These are phyloP conservation scores for Callorhinus ursinus DNA, from an alignment of 2,113 vertebrate genomes.

Conservation along the genomic window DNA sequence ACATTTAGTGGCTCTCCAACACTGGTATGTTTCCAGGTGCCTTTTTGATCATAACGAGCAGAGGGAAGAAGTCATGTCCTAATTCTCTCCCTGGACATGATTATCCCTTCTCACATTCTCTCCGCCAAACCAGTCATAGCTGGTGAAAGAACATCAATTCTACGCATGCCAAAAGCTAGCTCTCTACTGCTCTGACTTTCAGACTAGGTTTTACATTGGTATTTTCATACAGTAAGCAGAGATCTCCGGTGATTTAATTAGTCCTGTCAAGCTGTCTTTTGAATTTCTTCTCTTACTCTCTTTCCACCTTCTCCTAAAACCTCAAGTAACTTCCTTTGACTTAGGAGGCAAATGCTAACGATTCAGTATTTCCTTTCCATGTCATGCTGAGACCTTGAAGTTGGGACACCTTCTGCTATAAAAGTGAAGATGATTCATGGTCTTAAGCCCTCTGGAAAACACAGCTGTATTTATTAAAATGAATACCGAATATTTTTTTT, in stretches of 20 bases:
- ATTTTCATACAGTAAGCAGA: not conserved
- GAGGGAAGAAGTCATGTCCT: accelerated
- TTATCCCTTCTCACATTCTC: not conserved
- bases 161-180: not conserved
- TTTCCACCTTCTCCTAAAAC: not conserved
- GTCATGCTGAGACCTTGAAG: not conserved
- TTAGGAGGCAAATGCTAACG: not conserved
- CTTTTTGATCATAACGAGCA: not conserved
- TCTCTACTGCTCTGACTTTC: not conserved
- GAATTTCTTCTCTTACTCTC: not conserved
- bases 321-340: not conserved
- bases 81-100: accelerated
- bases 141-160: not conserved
- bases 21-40: accelerated
- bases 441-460: not conserved
- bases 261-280: not conserved
- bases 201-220: not conserved
- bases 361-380: not conserved
- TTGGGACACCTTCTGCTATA: not conserved
- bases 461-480: not conserved
- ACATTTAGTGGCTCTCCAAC: not conserved
- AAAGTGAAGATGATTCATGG: not conserved
- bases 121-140: not conserved
- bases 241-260: not conserved
- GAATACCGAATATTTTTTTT: not conserved